These are phyloP conservation scores for Parazoanthus swiftii DNA, from an alignment of 92 coral and sea anemone species.

Conservation along the genomic window DNA sequence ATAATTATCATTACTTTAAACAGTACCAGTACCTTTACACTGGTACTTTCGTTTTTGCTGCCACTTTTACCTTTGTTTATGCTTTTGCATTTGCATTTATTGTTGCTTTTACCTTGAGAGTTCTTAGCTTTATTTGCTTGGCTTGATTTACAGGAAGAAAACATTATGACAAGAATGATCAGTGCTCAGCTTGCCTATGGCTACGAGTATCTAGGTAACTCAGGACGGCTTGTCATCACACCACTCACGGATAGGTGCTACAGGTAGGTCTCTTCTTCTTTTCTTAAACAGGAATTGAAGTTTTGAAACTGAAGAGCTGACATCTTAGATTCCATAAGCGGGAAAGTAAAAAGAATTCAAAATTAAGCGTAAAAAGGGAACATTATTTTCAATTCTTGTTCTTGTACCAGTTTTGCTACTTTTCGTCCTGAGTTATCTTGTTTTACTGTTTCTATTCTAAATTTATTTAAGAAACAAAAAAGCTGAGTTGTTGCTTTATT, in stretches of 20 bases:
- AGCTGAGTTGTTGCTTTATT: background rate
- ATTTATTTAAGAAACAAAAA: too few species aligned
- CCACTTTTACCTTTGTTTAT: too few species aligned
- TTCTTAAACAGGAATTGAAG: background rate
- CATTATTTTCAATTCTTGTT: background rate
- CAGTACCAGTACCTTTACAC: too few species aligned
- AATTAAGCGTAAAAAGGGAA: background rate
- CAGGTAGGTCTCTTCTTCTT: conserved; percentile 51
- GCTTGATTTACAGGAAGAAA: conserved; percentile 71
- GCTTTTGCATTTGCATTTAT: too few species aligned
- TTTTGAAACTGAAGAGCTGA: background rate
- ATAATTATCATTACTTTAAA: too few species aligned
- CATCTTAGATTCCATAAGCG: background rate
- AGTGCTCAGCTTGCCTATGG: conserved; percentile 96
- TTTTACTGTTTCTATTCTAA: background rate
- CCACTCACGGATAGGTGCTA: conserved; percentile 98
- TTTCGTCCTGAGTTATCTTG: background rate
- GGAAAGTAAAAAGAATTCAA: too few species aligned
- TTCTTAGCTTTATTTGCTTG: background rate
- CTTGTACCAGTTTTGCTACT: background rate
- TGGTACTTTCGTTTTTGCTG: too few species aligned
- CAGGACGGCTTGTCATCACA: conserved; percentile 95
- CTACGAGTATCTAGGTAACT: conserved; percentile 96
- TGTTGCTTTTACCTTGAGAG: background rate
- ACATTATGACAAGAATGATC: conserved; percentile 91